phyloP scores from a whole-genome alignment of 2,113 vertebrate species.

The Varanus salvator region DNA sequence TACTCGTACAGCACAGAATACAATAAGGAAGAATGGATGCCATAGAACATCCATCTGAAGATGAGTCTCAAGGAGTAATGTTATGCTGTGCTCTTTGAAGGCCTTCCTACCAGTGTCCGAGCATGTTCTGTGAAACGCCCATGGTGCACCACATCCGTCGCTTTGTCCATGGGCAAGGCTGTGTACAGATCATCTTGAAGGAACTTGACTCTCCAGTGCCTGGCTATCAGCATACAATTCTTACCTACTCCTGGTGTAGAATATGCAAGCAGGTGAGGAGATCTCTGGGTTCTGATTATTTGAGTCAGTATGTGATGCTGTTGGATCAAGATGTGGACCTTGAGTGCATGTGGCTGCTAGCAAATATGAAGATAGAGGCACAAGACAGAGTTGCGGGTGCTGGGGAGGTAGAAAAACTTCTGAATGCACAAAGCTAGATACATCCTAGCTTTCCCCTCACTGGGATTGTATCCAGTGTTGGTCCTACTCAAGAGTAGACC shows the following conservation, averaged over 20 bases:
- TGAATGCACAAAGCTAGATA: not conserved
- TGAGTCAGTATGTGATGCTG: too few relatives aligned
- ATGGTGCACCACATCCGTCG: constrained; percentile 98
- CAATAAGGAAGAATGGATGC: not conserved
- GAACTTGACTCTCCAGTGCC: constrained; percentile 97
- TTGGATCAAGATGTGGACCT: not conserved
- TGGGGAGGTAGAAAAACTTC: not conserved
- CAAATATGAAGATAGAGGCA: not conserved
- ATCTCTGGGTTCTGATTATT: not conserved
- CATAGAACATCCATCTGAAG: not conserved
- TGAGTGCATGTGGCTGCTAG: not conserved
- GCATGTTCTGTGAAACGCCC: constrained; percentile 96
- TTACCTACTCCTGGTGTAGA: constrained; percentile 98
- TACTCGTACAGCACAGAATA: not conserved
- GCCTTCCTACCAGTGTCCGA: constrained; percentile 96
- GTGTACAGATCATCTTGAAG: constrained; percentile 97
- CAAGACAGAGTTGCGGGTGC: not conserved
- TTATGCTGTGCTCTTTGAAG: constrained; percentile 71
- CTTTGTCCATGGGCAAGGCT: constrained; percentile 95
- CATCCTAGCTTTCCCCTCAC: too few relatives aligned
- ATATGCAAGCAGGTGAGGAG: constrained; percentile 92
- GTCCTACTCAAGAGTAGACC: too few relatives aligned
- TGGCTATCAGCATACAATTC: constrained; percentile 97
- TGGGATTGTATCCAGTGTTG: too few relatives aligned
- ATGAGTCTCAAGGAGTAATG: not conserved